Evolutionary conservation across 2,888 invertebrate species (phyloP), one percentile per base, ranked within the genome.

Genomic region (Synergus japonicus): DNA sequence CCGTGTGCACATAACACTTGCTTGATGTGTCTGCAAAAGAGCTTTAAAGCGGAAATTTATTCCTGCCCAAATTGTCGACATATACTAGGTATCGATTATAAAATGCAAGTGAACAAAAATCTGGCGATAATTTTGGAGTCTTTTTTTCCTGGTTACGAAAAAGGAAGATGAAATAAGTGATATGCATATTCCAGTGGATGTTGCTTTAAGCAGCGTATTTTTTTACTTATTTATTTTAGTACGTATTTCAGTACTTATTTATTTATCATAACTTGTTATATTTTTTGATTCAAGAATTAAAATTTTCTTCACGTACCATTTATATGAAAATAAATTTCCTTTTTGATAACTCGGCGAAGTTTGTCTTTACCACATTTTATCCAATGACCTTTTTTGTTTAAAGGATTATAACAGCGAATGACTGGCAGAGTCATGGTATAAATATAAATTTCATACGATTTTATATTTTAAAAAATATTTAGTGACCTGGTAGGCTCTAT

Each of bases 1-100:
- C 93, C 94, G 0, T 97, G 97, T 87, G 91, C 92, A 65, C 97
- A 97, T 89, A 97, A 96, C 88, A 94, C 96, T 83, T 97, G 97
- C 88, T 93, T 94, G 93, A 91, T 90, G 0, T 97, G 97, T 88
- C 89, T 97, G 78, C 93, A 94, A 87, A 29, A 54, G 37, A 73
- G 73, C 37, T 73, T 73, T 54, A 41, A 73, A 54, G 73, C 73
- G n/a, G 54, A 54, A n/a, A 54, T 73, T 8, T 54, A 73, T 49
- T 54, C 73, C 10, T 73, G 73, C 12, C 73, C 73, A 9, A 54
- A 73, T 10, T 73, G 73, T 73, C 73, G 73, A 22, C n/a, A 37
- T 54, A 8, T n/a, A n/a, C 49, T 73, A 4, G 29, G n/a, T 54
- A 37, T 10, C 15, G 37, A 73, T n/a, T 73, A 54, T 29, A 73